phyloP scores from a whole-genome alignment of 2,797 vertebrate genomes.

The Eulemur rubriventer region DNA sequence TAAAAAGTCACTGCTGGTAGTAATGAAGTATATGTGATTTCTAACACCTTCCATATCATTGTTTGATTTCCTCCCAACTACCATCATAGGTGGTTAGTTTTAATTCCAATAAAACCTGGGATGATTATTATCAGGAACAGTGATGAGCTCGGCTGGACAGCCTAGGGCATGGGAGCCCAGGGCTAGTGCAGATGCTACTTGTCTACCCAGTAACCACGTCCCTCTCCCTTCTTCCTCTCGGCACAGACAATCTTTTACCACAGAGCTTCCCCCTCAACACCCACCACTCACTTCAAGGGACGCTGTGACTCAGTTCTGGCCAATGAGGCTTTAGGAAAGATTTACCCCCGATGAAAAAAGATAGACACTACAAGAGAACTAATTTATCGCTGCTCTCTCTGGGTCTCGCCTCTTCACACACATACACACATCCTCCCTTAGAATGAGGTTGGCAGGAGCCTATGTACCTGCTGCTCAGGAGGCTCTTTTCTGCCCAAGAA shows the following conservation, averaged over 20 bases:
- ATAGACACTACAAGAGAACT: background rate
- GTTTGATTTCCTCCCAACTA: background rate
- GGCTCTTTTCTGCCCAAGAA: background rate
- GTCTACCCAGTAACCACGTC: background rate
- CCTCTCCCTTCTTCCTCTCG: background rate
- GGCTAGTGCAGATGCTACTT: background rate
- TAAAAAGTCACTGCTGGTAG: background rate
- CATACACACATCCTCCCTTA: background rate
- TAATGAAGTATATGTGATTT: background rate
- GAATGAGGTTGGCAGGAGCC: background rate
- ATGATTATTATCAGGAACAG: background rate
- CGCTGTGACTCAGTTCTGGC: background rate
- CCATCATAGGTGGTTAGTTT: constrained; percentile 5
- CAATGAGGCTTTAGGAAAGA: background rate
- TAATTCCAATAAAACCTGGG: constrained; percentile 6
- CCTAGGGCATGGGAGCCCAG: background rate
- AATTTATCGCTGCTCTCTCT: background rate
- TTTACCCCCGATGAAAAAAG: background rate
- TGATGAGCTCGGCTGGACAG: background rate
- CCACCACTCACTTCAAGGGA: background rate
- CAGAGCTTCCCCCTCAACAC: background rate
- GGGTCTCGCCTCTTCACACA: too few relatives aligned
- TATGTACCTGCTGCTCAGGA: background rate
- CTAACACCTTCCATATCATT: constrained; percentile 24
- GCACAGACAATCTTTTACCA: background rate